Base-by-base conservation (phyloP, 2,113 vertebrate species). In the Takifugu bimaculatus region DNA sequence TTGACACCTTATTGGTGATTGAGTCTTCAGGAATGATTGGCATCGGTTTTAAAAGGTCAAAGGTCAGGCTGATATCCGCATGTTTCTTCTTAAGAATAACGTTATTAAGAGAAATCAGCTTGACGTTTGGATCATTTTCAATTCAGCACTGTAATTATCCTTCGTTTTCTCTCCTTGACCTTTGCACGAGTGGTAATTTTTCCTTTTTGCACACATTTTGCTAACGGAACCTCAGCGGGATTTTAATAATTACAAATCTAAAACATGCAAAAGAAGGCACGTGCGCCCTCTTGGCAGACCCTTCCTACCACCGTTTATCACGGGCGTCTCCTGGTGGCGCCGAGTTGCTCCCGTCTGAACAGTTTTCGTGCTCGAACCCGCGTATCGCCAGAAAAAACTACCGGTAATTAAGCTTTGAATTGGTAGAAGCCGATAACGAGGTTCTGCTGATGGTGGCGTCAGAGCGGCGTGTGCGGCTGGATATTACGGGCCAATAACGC, bases 1-100 rank as follows among this genome's bases (percentile, higher is more conserved):
- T 78, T 60, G 72, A 50, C 62, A 54, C 43, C 29, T 59, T 58
- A 70, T 63, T 35, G 62, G 50, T 69, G 69, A 44, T 25, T 14
- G 28, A 69, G 65, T 54, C 51, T 61, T 54, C 45, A 56, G 76
- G 74, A 57, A 50, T 57, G 49, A 54, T 26, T 61, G 26, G 10
- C 66, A 84, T 68, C 66, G 79, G 82, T 62, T 53, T 26, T 26
- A 60, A 13, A 47, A 47, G 45, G 52, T 54, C 6, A 60, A 6
- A 29, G 47, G n/a, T 52, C 71, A 35, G 53, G 39, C 13, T 61
- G 14, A n/a, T n/a, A 48, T 63, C 60, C 57, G 13, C 9, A 67
- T 28, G 10, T 26, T 6, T 11, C 39, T 39, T 10, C 4, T 39
- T 39, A 6, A 51, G 12, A 28, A 2, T 2, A 5, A 63, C 10